Evolutionary conservation across 1,140 invertebrate genomes (phyloP).

Genomic region (Drosophila grimshawi): DNA sequence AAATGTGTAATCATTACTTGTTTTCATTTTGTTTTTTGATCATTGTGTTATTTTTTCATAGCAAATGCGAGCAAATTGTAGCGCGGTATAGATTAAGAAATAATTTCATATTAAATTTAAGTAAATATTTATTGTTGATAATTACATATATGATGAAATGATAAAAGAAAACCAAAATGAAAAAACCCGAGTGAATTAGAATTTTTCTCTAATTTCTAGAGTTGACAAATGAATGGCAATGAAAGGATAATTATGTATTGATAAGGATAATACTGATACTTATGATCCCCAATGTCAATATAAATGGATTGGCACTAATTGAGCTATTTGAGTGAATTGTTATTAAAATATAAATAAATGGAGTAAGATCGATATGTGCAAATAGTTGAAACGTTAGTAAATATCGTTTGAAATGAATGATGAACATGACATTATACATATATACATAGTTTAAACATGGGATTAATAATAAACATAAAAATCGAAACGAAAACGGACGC

Average conservation of each 20-base stretch:
- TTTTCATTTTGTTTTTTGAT: constrained; percentile 6
- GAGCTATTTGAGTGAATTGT: constrained; percentile 82
- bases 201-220: constrained; percentile 81
- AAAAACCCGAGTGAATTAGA: constrained; percentile 66
- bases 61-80: constrained; percentile 78
- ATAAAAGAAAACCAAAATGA: constrained; percentile 16
- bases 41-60: constrained; percentile 63
- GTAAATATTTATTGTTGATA: constrained; percentile 82
- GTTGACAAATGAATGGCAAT: constrained; percentile 57
- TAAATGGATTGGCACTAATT: constrained; percentile 73
- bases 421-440: constrained; percentile 78
- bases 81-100: constrained; percentile 77
- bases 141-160: constrained; percentile 65
- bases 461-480: constrained; percentile 70
- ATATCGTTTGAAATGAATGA: constrained; percentile 80
- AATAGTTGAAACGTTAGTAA: constrained; percentile 70
- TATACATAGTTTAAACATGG: constrained; percentile 82
- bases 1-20: constrained; percentile 19
- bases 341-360: constrained; percentile 82
- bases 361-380: constrained; percentile 63
- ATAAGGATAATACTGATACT: constrained; percentile 54
- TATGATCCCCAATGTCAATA: constrained; percentile 77
- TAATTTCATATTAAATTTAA: constrained; percentile 78
- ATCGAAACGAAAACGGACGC: constrained; percentile 64
- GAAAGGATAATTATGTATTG: constrained; percentile 38